These are phyloP conservation scores for Cotesia vestalis DNA, from an alignment of 1,140 invertebrate species.

Conservation along the genomic window DNA sequence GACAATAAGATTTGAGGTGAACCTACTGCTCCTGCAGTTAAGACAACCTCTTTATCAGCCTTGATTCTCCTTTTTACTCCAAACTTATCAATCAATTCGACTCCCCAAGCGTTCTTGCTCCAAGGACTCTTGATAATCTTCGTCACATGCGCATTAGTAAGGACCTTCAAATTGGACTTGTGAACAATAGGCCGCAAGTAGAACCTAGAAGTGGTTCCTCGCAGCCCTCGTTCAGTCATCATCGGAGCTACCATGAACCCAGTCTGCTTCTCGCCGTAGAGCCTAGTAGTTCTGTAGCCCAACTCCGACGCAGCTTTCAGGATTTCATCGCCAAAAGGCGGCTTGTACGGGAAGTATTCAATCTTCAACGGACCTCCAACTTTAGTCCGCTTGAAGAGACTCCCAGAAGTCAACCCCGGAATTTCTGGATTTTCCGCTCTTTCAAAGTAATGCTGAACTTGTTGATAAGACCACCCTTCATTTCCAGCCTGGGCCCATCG, in stretches of 20 bases:
- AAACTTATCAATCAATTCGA: conserved; percentile 68
- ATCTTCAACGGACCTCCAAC: conserved; percentile 59
- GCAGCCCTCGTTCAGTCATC: conserved; percentile 68
- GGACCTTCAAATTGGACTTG: conserved; percentile 60
- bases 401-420: conserved; percentile 47
- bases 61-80: conserved; percentile 49
- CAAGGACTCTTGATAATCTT: conserved; percentile 63
- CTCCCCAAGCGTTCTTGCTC: conserved; percentile 67
- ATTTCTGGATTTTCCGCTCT: conserved; percentile 58
- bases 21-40: conserved; percentile 74
- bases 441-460: conserved; percentile 73
- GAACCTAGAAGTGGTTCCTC: conserved; percentile 67
- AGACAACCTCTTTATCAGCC: conserved; percentile 70
- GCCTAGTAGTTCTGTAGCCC: conserved; percentile 74
- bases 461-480: conserved; percentile 85
- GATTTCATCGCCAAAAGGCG: conserved; percentile 68
- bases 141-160: conserved; percentile 63
- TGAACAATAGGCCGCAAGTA: conserved; percentile 63
- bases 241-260: conserved; percentile 68
- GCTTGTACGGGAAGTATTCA: conserved; percentile 66
- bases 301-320: conserved; percentile 75
- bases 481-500: conserved; percentile 80
- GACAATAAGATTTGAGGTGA: conserved; percentile 76
- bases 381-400: conserved; percentile 39
- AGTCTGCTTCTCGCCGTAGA: conserved; percentile 71